A percentile compares a stretch with the other conserved stretches of the same genome.
These are phyloP conservation scores for Balanococcus diminutus DNA, from an alignment of 2,888 invertebrate genomes.

Conservation along the genomic window DNA sequence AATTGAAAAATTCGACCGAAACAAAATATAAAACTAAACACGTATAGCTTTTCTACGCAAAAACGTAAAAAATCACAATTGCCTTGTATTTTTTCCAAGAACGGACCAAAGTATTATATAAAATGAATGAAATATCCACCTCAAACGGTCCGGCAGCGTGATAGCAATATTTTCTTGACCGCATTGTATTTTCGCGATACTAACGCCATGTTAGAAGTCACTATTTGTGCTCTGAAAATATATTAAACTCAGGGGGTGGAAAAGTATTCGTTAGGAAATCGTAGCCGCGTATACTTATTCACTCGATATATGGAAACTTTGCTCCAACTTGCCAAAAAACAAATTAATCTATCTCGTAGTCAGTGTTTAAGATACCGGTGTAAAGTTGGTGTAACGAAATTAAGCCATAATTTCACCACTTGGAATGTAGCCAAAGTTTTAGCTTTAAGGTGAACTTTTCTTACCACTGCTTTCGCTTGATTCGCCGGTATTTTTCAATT, in stretches of 20 bases:
- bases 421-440: conserved; percentile 25
- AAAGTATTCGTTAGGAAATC: too few species aligned
- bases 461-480: conserved; percentile 43
- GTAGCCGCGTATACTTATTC: too few species aligned
- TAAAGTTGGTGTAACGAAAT: neutral
- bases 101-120: conserved; percentile 24
- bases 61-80: conserved; percentile 30
- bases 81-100: neutral
- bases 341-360: neutral
- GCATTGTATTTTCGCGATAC: conserved; percentile 42
- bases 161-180: conserved; percentile 43
- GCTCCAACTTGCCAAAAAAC: neutral
- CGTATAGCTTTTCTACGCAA: neutral
- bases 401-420: neutral
- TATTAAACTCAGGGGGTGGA: conserved; percentile 18
- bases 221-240: conserved; percentile 33
- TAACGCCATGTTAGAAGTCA: conserved; percentile 42
- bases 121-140: conserved; percentile 35
- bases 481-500: conserved; percentile 52
- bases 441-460: neutral
- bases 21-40: conserved; percentile 12
- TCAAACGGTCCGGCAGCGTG: conserved; percentile 4
- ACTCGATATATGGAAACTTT: neutral
- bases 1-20: neutral
- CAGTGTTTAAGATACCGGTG: neutral